phyloP scores from a whole-genome alignment of 2,113 vertebrate species.

The Oryzias melastigma region DNA sequence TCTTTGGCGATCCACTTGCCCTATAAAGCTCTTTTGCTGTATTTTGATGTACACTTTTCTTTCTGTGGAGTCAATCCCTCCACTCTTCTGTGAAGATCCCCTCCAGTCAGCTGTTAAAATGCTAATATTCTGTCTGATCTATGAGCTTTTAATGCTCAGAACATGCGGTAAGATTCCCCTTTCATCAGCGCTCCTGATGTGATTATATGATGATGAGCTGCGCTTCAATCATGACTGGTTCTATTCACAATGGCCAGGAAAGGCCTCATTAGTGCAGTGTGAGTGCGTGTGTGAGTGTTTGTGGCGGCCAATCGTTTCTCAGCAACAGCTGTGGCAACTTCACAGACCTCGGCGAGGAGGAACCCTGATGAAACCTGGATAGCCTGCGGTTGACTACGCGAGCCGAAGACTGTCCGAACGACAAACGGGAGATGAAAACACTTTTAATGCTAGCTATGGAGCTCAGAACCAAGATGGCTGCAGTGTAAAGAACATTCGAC shows the following conservation, averaged over 20 bases:
- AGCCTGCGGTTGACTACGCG: conserved; percentile 4
- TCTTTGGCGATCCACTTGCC: background rate
- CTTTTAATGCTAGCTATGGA: too few species aligned
- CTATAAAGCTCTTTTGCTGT: conserved; percentile 3
- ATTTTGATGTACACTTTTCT: background rate
- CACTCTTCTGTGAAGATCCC: background rate
- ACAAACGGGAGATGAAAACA: conserved; percentile 8
- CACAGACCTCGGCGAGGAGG: background rate
- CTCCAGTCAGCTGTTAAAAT: background rate
- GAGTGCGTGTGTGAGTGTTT: background rate
- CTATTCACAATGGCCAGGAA: background rate
- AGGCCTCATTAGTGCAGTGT: conserved; percentile 13
- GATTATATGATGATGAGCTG: background rate
- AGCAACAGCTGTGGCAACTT: background rate
- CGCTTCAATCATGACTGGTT: conserved; percentile 2
- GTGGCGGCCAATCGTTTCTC: background rate
- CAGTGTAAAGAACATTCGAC: too few species aligned
- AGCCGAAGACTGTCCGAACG: background rate
- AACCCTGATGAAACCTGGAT: background rate
- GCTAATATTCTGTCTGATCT: background rate
- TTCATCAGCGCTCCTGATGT: background rate
- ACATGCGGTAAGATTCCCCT: background rate
- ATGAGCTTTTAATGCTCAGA: background rate
- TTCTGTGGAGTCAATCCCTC: background rate
- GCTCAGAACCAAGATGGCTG: too few species aligned